Percentiles rank a stretch among this genome's conserved stretches.
Evolutionary conservation across 2,888 invertebrate species (phyloP).

Genomic region (Acleris emargana): DNA sequence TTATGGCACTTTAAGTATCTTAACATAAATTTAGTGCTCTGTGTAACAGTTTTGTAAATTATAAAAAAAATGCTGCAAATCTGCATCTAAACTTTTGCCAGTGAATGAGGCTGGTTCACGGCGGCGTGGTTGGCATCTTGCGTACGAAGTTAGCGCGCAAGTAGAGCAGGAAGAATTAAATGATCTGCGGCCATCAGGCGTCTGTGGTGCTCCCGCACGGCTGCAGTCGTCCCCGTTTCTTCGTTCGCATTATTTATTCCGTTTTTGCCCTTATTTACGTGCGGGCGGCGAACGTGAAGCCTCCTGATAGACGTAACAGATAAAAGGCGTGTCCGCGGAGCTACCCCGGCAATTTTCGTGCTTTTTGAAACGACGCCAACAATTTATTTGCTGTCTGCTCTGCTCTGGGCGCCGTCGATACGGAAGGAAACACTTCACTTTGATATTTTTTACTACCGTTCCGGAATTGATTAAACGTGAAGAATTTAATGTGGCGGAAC

Average conservation of each 20-base stretch:
- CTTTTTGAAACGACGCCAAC: slow-evolving; percentile 77
- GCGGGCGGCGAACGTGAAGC: slow-evolving; percentile 58
- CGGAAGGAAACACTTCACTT: slow-evolving; percentile 68
- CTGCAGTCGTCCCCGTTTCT: slow-evolving; percentile 52
- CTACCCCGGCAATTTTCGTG: slow-evolving; percentile 69
- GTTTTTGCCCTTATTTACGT: slow-evolving; percentile 68
- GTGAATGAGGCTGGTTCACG: background rate
- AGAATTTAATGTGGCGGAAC: slow-evolving; percentile 74
- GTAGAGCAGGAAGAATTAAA: slow-evolving; percentile 52
- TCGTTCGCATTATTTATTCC: slow-evolving; percentile 61
- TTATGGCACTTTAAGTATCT: too few species aligned
- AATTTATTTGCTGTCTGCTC: slow-evolving; percentile 76
- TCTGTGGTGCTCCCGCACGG: slow-evolving; percentile 53
- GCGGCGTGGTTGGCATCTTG: background rate
- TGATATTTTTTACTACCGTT: slow-evolving; percentile 64
- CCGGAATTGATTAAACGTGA: slow-evolving; percentile 75
- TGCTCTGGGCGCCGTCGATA: slow-evolving; percentile 62
- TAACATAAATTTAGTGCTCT: too few species aligned
- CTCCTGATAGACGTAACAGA: slow-evolving; percentile 76
- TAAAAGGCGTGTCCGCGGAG: slow-evolving; percentile 77
- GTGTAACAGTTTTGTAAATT: too few species aligned
- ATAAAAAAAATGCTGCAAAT: too few species aligned
- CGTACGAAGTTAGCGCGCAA: slow-evolving; percentile 35
- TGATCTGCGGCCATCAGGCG: slow-evolving; percentile 50
- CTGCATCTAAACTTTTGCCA: background rate